Percentiles rank a stretch among this genome's conserved stretches.
Evolutionary conservation across 2,888 invertebrate genomes (phyloP).

Genomic region (Oligia strigilis): DNA sequence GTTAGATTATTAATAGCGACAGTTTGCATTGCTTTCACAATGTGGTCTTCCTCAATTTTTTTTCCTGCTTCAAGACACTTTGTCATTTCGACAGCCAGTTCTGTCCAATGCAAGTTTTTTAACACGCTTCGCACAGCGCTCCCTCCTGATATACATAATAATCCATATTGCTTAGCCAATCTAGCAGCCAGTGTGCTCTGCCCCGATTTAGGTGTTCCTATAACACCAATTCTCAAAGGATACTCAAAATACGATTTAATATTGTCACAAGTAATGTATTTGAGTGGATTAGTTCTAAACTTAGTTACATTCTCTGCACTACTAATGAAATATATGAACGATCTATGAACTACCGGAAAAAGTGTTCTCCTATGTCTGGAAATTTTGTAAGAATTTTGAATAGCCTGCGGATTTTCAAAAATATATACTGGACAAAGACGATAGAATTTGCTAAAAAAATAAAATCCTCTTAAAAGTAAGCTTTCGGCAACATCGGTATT

Average conservation of each 20-base stretch:
- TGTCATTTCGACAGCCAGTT: conserved; percentile 85
- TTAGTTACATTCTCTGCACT: conserved; percentile 85
- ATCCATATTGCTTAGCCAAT: conserved; percentile 88
- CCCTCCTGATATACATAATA: conserved; percentile 90
- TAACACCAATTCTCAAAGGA: conserved; percentile 89
- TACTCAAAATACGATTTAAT: conserved; percentile 85
- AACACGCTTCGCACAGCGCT: conserved; percentile 88
- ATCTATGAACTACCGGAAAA: conserved; percentile 90
- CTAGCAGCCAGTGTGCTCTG: conserved; percentile 90
- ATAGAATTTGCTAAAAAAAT: conserved; percentile 91
- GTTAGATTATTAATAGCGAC: conserved; percentile 86
- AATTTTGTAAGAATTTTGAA: conserved; percentile 87
- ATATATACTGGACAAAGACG: conserved; percentile 92
- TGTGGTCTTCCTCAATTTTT: conserved; percentile 81
- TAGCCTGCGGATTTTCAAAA: conserved; percentile 84
- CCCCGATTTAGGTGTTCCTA: conserved; percentile 92
- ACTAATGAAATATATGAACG: conserved; percentile 91
- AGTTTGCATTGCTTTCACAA: conserved; percentile 89
- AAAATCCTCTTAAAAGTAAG: conserved; percentile 90
- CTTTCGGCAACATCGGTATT: conserved; percentile 89
- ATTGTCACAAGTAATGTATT: conserved; percentile 85
- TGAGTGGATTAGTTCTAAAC: conserved; percentile 90
- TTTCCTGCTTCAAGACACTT: conserved; percentile 82
- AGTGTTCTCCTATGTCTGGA: conserved; percentile 82
- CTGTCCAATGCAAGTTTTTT: conserved; percentile 87